Evolutionary conservation across 2,888 invertebrate genomes (phyloP), one percentile per base, ranked within the genome.

Genomic region (Julus scanicus): DNA sequence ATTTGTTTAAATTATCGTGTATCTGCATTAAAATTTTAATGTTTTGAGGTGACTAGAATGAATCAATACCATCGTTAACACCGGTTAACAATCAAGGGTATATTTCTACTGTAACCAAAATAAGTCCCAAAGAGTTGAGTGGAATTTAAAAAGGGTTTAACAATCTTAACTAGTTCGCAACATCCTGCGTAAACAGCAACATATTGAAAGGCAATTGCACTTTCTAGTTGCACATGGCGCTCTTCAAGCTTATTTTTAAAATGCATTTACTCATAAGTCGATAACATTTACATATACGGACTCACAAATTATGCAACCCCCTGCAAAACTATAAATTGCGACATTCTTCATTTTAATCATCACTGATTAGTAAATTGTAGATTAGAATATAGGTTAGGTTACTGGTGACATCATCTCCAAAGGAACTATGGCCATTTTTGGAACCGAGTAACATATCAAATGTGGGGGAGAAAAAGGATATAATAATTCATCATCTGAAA

Each of bases 101-200:
- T 71, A 20, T n/a, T 29, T 71, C 9, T n/a, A 71, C 9, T 1
- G 20, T 1, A 4, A 57, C 57, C 71, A 29, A 71, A 71, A 11
- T 11, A 6, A 71, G 71, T 71, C 71, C 5, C n/a, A n/a, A 63
- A 63, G n/a, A n/a, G n/a, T n/a, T 63, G n/a, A 71, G 6, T 71
- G 71, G 71, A 71, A 71, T 71, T 29, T 71, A 71, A 71, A 71
- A 71, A 71, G 71, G 71, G 71, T 71, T 71, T 29, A 71, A 71
- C 71, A 29, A 71, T 71, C 71, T 71, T 71, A 29, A 71, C 71
- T 71, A 71, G 63, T n/a, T 63, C n/a, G 29, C 71, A 71, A 71
- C 71, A 71, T 71, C 71, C 71, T 29, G 71, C 11, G 71, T 29
- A 71, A 57, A 29, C 6, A 53, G 53, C 15, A 9, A 71, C 20